phyloP scores from a whole-genome alignment of 2,113 vertebrate genomes.

The Calyptommatus sinebrachiatus region DNA sequence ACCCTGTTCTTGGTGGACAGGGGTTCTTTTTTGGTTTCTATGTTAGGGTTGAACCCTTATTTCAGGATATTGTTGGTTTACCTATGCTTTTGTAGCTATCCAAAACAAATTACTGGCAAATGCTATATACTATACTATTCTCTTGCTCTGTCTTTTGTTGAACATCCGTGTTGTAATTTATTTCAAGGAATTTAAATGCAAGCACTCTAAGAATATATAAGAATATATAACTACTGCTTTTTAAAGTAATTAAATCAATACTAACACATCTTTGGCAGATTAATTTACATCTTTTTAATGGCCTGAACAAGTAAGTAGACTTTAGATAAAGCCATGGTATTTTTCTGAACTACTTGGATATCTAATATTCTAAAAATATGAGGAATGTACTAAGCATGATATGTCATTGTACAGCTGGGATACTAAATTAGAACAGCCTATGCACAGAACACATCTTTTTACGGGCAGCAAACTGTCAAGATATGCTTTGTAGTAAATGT shows the following conservation, averaged over 20 bases:
- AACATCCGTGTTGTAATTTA: background rate
- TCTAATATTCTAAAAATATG: conserved; percentile 55
- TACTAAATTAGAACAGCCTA: conserved; percentile 64
- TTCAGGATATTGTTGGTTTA: no score
- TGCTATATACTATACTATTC: no score
- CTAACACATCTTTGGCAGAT: conserved; percentile 1
- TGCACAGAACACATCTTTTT: conserved; percentile 60
- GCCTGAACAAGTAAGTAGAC: background rate
- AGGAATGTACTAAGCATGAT: conserved; percentile 48
- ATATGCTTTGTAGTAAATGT: conserved; percentile 73
- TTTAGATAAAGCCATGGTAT: conserved; percentile 14
- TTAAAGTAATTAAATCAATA: conserved; percentile 40
- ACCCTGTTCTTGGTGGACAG: no score
- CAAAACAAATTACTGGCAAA: no score
- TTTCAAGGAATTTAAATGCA: background rate
- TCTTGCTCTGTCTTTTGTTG: background rate
- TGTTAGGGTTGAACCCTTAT: no score
- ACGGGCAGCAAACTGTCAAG: conserved; percentile 66
- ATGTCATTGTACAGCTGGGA: conserved; percentile 50
- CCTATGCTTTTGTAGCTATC: no score
- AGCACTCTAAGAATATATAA: conserved; percentile 5
- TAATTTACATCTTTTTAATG: conserved; percentile 32
- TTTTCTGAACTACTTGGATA: conserved; percentile 49
- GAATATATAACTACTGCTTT: conserved; percentile 1
- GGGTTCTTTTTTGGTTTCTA: no score